Base-by-base conservation (phyloP, 2,797 vertebrate genomes). In the Melanotaenia maccullochi region DNA sequence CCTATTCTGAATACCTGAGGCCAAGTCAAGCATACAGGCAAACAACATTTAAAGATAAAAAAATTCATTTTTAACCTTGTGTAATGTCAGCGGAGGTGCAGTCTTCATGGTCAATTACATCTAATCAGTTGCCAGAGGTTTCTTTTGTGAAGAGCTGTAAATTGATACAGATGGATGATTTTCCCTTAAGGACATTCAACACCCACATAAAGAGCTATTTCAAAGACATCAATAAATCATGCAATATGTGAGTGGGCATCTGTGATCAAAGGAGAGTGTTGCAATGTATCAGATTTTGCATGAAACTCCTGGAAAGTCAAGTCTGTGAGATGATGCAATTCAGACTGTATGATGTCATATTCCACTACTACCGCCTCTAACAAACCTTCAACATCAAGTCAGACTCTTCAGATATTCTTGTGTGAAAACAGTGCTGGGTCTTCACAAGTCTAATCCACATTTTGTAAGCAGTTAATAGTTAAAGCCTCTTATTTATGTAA, bases 81-180 rank as follows among this genome's bases (percentile, higher is more conserved):
- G 52, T 36, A 13, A 35, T 7, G 12, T 25, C 30, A 12, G 25
- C 1, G 1, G 25, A 60, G 12, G 57, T 25, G 0, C 70, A 70
- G 38, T 71, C 69, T 47, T 83, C 71, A 79, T 4, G 81, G 69
- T 56, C 67, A 60, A 90, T 90, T 88, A 79, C 47, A 60, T 66
- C 55, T 47, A 73, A 84, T 85, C 51, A 78, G 49, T 65, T 18
- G 75, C 59, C 52, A 73, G 51, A 71, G 59, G 36, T 63, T 81
- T 81, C 49, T 71, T 71, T 71, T 78, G 71, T 78, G 62, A 68
- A 24, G 64, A 6, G 1, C 36, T 76, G 71, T 22, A 8, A 60
- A 78, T 71, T 38, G 54, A 71, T 25, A 62, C 63, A 20, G 58
- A 82, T 22, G 30, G 60, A 77, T 51, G 65, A 62, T 49, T 72